phyloP scores from a whole-genome alignment of 1,140 invertebrate species.

The Prorops nasuta region DNA sequence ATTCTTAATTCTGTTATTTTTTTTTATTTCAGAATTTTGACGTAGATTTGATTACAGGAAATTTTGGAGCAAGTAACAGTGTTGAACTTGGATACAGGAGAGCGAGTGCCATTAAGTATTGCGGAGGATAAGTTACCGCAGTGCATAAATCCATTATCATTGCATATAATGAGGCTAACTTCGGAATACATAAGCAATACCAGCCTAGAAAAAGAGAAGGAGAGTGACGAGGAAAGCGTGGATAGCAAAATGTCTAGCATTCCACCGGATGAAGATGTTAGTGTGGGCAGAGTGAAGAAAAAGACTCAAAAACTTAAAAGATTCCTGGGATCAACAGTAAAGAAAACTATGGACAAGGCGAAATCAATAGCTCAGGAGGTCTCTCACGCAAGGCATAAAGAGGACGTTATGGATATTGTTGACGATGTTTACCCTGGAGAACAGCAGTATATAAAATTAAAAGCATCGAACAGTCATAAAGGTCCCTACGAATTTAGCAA shows the following conservation, averaged over 20 bases:
- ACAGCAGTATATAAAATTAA: conserved; percentile 81
- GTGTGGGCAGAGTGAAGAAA: conserved; percentile 54
- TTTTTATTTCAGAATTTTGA: not conserved
- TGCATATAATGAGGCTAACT: conserved; percentile 93
- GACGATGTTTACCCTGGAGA: conserved; percentile 78
- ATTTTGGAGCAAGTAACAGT: conserved; percentile 92
- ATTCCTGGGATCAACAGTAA: conserved; percentile 82
- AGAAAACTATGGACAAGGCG: conserved; percentile 86
- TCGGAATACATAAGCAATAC: conserved; percentile 82
- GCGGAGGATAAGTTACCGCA: conserved; percentile 88
- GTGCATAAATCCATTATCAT: conserved; percentile 83
- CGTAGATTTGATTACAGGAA: too few species aligned
- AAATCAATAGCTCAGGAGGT: conserved; percentile 87
- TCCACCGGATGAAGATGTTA: conserved; percentile 60
- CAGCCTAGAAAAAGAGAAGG: conserved; percentile 71
- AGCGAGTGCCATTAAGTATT: conserved; percentile 81
- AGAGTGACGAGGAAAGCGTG: conserved; percentile 83
- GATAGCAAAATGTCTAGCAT: conserved; percentile 70
- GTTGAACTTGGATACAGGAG: conserved; percentile 90
- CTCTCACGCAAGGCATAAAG: conserved; percentile 79
- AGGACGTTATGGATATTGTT: conserved; percentile 79
- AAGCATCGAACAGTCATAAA: conserved; percentile 92
- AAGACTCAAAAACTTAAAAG: conserved; percentile 69
- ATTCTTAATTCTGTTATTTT: not conserved
- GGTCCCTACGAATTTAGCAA: conserved; percentile 94